Evolutionary conservation across 1,140 invertebrate species (phyloP).

Genomic region (Neotoxoptera formosana): DNA sequence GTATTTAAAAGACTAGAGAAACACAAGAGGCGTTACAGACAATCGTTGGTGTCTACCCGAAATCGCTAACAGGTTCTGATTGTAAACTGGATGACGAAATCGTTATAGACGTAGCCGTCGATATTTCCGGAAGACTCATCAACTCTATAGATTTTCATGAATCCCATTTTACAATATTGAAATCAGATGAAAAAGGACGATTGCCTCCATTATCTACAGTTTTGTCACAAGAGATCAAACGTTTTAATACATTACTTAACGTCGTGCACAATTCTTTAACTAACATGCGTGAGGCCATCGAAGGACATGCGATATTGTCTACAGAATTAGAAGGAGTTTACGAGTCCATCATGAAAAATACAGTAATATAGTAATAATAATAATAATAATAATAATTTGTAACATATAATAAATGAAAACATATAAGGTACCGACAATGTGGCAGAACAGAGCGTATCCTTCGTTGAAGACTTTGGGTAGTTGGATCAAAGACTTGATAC

Average conservation of each 20-base stretch:
- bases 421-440: conserved; percentile 76
- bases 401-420: not conserved
- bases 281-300: conserved; percentile 82
- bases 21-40: conserved; percentile 66
- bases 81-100: conserved; percentile 78
- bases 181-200: conserved; percentile 73
- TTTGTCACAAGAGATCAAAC: conserved; percentile 82
- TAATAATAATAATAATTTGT: not conserved
- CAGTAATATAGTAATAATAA: conserved; percentile 64
- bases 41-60: conserved; percentile 78
- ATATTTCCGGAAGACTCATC: conserved; percentile 68
- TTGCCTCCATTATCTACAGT: conserved; percentile 83
- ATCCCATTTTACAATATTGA: conserved; percentile 66
- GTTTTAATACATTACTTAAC: conserved; percentile 80
- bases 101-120: conserved; percentile 74
- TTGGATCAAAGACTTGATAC: conserved; percentile 81
- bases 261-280: conserved; percentile 76
- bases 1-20: conserved; percentile 25
- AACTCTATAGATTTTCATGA: conserved; percentile 70
- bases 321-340: conserved; percentile 83
- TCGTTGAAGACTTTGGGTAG: conserved; percentile 83
- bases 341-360: conserved; percentile 77
- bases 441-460: conserved; percentile 82
- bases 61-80: conserved; percentile 67
- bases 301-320: conserved; percentile 87